These are phyloP conservation scores for Anguilla japonica DNA, from an alignment of 2,113 vertebrate genomes.

Conservation along the genomic window DNA sequence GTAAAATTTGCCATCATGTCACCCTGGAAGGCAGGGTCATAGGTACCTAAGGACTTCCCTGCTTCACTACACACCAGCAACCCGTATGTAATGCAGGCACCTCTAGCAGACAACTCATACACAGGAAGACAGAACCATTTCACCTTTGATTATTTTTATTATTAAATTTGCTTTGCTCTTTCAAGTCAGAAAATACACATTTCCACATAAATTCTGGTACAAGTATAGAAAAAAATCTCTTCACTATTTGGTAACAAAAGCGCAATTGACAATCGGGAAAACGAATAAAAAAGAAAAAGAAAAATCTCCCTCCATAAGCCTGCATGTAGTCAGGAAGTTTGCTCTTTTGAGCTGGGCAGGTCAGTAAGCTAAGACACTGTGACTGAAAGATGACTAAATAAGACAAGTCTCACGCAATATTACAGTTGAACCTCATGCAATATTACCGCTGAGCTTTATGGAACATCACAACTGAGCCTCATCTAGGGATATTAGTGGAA, in stretches of 20 bases:
- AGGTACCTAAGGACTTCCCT: not conserved
- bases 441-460: too few relatives aligned
- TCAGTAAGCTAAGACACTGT: slow-evolving; percentile 6
- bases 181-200: slow-evolving; percentile 33
- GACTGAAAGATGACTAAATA: not conserved
- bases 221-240: slow-evolving; percentile 25
- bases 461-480: not conserved
- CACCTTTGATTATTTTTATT: slow-evolving; percentile 9
- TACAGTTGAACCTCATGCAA: not conserved
- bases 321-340: not conserved
- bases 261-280: not conserved
- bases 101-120: not conserved
- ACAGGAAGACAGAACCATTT: not conserved
- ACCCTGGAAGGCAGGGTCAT: too few relatives aligned
- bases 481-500: not conserved
- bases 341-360: not conserved
- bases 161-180: slow-evolving; percentile 29
- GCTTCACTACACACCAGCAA: not conserved
- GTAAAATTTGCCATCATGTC: too few relatives aligned
- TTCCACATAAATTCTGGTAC: slow-evolving; percentile 29
- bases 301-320: not conserved
- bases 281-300: not conserved
- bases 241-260: slow-evolving; percentile 20
- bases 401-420: not conserved
- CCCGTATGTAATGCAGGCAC: too few relatives aligned